These are phyloP conservation scores for Cacatua alba DNA, from an alignment of 2,113 vertebrate species.

Conservation along the genomic window DNA sequence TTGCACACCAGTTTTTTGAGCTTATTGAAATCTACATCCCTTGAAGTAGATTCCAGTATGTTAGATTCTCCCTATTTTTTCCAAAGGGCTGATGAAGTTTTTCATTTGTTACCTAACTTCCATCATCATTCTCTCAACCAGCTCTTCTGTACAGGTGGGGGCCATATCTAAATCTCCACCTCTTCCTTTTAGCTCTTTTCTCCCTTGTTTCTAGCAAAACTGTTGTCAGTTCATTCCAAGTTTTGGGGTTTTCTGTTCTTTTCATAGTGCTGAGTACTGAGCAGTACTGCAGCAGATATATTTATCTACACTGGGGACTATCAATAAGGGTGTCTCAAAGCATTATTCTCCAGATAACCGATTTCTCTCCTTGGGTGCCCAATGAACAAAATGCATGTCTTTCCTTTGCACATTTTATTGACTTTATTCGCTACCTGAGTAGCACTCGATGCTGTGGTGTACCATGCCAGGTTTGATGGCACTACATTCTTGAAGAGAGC, in stretches of 20 bases:
- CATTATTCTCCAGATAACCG: background rate
- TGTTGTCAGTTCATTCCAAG: background rate
- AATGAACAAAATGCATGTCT: background rate
- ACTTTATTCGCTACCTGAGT: background rate
- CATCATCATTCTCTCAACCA: background rate
- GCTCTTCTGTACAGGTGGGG: background rate
- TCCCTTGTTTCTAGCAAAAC: background rate
- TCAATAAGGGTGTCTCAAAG: background rate
- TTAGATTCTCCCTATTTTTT: background rate
- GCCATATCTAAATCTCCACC: background rate
- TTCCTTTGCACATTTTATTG: background rate
- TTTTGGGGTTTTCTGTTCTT: background rate
- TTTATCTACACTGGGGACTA: background rate
- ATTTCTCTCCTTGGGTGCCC: background rate
- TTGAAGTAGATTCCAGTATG: background rate
- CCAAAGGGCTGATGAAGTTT: background rate
- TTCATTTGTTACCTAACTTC: background rate
- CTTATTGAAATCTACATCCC: background rate
- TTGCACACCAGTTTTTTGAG: background rate
- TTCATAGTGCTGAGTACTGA: background rate
- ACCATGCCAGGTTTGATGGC: background rate
- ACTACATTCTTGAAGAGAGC: background rate
- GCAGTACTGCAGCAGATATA: background rate
- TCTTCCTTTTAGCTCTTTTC: background rate
- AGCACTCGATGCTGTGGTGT: background rate